phyloP scores from a whole-genome alignment of 2,113 vertebrate species.

The Psettodes erumei region DNA sequence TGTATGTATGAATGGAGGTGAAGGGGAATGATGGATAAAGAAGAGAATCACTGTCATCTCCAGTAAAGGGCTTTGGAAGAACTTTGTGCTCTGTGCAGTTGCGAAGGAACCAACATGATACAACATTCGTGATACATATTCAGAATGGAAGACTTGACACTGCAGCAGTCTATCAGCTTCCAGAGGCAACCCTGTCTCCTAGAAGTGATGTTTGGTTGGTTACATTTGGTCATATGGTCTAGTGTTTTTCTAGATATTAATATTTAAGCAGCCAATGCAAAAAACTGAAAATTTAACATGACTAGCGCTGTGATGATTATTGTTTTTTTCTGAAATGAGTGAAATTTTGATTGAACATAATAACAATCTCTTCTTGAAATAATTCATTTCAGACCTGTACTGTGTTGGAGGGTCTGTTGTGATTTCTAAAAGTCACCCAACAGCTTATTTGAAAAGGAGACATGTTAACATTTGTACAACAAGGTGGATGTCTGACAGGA shows the following conservation, averaged over 20 bases:
- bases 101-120: slow-evolving; percentile 12
- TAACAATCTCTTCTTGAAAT: neutral
- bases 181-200: neutral
- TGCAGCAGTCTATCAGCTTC: neutral
- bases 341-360: neutral
- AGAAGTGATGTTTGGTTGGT: too few relatives aligned
- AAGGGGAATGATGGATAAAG: slow-evolving; percentile 4
- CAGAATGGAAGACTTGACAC: neutral
- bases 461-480: neutral
- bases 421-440: neutral
- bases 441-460: neutral
- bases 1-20: slow-evolving; percentile 1
- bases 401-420: neutral
- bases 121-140: neutral
- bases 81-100: too few relatives aligned
- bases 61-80: slow-evolving; percentile 6
- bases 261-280: neutral
- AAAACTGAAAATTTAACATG: neutral
- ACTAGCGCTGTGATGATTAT: neutral
- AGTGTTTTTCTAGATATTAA: neutral
- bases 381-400: neutral
- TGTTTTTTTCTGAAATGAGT: neutral
- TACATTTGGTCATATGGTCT: neutral
- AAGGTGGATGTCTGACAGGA: neutral
- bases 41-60: slow-evolving; percentile 6